Evolutionary conservation across 2,113 vertebrate genomes (phyloP), one percentile per base, ranked within the genome.

Genomic region (Picathartes gymnocephalus): DNA sequence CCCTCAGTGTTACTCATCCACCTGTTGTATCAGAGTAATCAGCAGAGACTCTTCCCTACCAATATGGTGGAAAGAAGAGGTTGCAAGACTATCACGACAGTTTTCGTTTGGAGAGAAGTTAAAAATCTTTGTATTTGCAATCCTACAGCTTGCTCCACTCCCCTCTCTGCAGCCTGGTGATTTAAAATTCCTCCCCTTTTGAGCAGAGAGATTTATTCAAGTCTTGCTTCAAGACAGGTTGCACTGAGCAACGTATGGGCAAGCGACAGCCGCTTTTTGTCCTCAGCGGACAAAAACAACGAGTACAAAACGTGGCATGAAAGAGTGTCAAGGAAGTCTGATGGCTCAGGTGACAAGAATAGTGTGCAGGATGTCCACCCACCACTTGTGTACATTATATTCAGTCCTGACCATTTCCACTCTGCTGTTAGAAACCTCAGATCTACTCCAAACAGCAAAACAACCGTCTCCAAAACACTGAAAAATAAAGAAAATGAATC

Each of bases 291-390:
- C 48, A 93, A 83, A 69, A 94, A 9, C 22, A 51, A 62, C 3
- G 15, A 10, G 42, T 81, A 77, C 81, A 50, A 39, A 77, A 70
- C 0, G 15, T n/a, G 82, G 48, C 57, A 85, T 11, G 27, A 40
- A 76, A 69, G 28, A n/a, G 7, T 39, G 13, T 51, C 45, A 87
- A 13, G 22, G 30, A 77, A 68, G 37, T 45, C 50, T 70, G 48
- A 78, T 11, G 21, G 45, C 13, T 62, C 33, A 15, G 30, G 44
- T 47, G 81, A 33, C 47, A 94, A 40, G 35, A 53, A 9, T 8
- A 0, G 0, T 1, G 4, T 7, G 22, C n/a, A 39, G 44, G 45
- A 68, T 30, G 28, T 61, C 44, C 6, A 5, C 40, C 60, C 84
- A 65, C 42, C 83, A 81, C 69, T 68, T 33, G 17, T 17, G 22